Conservation (phyloP, 2,888 invertebrate genomes). For the Yponomeuta plumbellus region DNA sequence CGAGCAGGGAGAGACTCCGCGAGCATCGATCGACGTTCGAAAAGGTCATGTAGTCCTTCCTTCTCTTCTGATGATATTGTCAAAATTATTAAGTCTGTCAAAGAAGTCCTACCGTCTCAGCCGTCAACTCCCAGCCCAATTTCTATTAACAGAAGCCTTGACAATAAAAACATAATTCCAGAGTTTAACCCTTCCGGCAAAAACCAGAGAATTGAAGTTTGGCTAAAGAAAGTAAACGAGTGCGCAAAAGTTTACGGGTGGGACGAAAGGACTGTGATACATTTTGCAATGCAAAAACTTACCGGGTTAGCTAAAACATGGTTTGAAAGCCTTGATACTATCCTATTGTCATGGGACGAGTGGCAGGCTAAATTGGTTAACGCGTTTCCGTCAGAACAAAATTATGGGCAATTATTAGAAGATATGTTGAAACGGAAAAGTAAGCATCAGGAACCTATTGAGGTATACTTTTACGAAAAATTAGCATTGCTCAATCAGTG, state of each 20-base stretch:
- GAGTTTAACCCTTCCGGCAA: conserved; percentile 17
- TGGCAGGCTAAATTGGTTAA: conserved; percentile 26
- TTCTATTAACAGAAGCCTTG: not conserved
- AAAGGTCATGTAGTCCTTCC: conserved; percentile 20
- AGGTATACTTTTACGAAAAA: conserved; percentile 23
- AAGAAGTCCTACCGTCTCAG: conserved; percentile 18
- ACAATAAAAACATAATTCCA: conserved; percentile 18
- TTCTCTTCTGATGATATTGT: conserved; percentile 19
- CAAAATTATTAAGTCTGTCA: conserved; percentile 19
- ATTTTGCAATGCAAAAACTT: conserved; percentile 30
- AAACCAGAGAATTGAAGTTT: conserved; percentile 18
- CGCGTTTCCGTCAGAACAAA: conserved; percentile 24
- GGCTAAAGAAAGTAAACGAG: conserved; percentile 21
- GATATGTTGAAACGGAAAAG: conserved; percentile 24
- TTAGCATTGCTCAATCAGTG: conserved; percentile 21
- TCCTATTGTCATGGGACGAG: conserved; percentile 24
- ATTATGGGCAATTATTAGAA: conserved; percentile 24
- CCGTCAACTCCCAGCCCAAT: conserved; percentile 10
- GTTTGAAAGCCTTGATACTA: conserved; percentile 24
- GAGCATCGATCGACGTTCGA: not conserved
- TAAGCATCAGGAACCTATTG: conserved; percentile 19
- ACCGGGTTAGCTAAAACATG: conserved; percentile 27
- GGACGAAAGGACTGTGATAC: conserved; percentile 22
- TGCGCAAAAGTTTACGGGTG: conserved; percentile 25
- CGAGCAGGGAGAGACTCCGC: not conserved